Base-by-base conservation (phyloP, 2,797 vertebrate species). In the Lagodon rhomboides region DNA sequence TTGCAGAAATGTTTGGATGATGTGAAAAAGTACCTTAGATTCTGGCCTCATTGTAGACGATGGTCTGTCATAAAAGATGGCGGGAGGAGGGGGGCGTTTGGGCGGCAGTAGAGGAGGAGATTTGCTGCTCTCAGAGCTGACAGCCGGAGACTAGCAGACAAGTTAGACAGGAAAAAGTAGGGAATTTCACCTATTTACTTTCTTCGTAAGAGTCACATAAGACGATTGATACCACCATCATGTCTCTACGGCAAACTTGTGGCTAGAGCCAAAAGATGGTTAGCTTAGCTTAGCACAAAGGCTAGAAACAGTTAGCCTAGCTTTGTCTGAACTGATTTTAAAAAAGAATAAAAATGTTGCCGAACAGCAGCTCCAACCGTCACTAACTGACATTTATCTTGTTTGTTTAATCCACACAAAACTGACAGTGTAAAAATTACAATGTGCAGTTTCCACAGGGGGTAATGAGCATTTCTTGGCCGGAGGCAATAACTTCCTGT, bases 131-230 rank as follows among this genome's bases (percentile, higher is more conserved):
- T 68, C 60, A 5, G 7, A 1, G 8, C 15, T 49, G n/a, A 34
- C 10, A n/a, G 27, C 27, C 41, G 49, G 44, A 75, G 13, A 11
- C 92, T 91, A 13, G 5, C 18, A 64, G n/a, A 62, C 15, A 41
- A 41, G 63, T 30, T 1, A 16, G 60, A 11, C 55, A 23, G 27
- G n/a, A 44, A 15, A 20, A 47, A 44, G 20, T 44, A 44, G 15
- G 15, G 27, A 27, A 27, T 4, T 4, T 27, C 27, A 27, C 27
- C 4, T 27, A 27, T 27, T 27, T 27, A 27, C 27, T 27, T 27
- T 27, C 27, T 27, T 27, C 27, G 27, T 27, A 27, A 27, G 27
- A 4, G 27, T 27, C 27, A 27, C 27, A 27, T 27, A 2, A 27
- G 27, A 27, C 2, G 27, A 27, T 27, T 4, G 27, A 27, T 27